These are phyloP conservation scores for Hydrozoanthus tunicans DNA, from an alignment of 64 coral and sea anemone species.

Conservation along the genomic window DNA sequence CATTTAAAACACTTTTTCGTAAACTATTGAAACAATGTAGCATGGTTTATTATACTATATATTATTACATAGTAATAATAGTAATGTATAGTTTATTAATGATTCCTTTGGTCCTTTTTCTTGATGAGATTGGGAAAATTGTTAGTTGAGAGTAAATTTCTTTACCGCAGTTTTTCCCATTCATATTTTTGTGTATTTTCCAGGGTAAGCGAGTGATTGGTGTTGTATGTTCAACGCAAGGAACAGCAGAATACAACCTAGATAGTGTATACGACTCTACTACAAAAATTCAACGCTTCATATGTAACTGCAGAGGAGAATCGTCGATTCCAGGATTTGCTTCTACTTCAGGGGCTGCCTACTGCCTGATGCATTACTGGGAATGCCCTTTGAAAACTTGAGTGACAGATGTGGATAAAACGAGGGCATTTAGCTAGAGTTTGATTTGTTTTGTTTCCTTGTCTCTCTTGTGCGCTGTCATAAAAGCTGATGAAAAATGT, in stretches of 20 bases:
- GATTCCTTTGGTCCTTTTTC: not conserved
- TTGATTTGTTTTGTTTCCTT: no score
- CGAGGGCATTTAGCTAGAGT: no score
- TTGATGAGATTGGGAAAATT: not conserved
- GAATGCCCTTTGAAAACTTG: slow-evolving; percentile 24
- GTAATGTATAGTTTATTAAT: no score
- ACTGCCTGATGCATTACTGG: slow-evolving; percentile 39
- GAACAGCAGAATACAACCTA: slow-evolving; percentile 22
- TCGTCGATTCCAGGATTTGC: slow-evolving; percentile 7
- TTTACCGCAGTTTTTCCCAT: not conserved
- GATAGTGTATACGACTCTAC: not conserved
- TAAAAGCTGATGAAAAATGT: no score
- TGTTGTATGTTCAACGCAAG: slow-evolving; percentile 14
- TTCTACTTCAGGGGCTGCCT: not conserved
- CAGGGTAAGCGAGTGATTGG: slow-evolving; percentile 27
- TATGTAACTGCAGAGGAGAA: not conserved
- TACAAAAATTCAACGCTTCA: not conserved
- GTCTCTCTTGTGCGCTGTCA: no score
- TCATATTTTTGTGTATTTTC: not conserved
- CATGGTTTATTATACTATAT: no score
- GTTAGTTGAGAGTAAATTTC: not conserved
- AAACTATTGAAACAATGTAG: no score
- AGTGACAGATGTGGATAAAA: not conserved
- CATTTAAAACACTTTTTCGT: no score
- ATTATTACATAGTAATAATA: no score